Conservation (phyloP, 1,140 invertebrate species). For the Apis florea region DNA sequence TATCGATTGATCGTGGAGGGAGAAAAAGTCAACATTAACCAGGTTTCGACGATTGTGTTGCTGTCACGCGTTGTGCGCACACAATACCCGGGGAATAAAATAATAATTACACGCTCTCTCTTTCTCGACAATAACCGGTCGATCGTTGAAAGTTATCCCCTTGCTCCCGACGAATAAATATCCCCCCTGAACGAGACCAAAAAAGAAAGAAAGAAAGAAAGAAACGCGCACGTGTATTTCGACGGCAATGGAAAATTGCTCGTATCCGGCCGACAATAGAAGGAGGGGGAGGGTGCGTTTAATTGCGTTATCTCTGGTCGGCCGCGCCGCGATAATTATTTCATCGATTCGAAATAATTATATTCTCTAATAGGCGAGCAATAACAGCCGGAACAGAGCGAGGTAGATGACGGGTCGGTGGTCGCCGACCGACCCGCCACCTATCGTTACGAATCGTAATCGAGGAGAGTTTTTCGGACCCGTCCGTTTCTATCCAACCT, state of each 20-base stretch:
- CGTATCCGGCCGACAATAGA: slow-evolving; percentile 48
- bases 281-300: slow-evolving; percentile 26
- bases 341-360: slow-evolving; percentile 65
- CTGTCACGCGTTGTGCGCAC: too few relatives aligned
- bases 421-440: not conserved
- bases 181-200: too few relatives aligned
- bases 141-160: too few relatives aligned
- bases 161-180: too few relatives aligned
- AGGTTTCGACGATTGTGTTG: not conserved
- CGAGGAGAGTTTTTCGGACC: slow-evolving; percentile 30
- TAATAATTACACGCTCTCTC: too few relatives aligned
- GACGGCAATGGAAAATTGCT: slow-evolving; percentile 26
- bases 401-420: too few relatives aligned
- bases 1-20: too few relatives aligned
- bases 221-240: not conserved
- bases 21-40: not conserved
- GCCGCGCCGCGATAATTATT: slow-evolving; percentile 58
- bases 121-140: too few relatives aligned
- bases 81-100: not conserved
- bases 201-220: too few relatives aligned
- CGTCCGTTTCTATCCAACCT: not conserved
- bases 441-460: slow-evolving; percentile 42
- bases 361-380: slow-evolving; percentile 47
- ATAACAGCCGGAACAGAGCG: slow-evolving; percentile 30
- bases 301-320: slow-evolving; percentile 61